These are phyloP conservation scores for Propithecus deckenii DNA, from an alignment of 2,797 vertebrate genomes.

Conservation along the genomic window DNA sequence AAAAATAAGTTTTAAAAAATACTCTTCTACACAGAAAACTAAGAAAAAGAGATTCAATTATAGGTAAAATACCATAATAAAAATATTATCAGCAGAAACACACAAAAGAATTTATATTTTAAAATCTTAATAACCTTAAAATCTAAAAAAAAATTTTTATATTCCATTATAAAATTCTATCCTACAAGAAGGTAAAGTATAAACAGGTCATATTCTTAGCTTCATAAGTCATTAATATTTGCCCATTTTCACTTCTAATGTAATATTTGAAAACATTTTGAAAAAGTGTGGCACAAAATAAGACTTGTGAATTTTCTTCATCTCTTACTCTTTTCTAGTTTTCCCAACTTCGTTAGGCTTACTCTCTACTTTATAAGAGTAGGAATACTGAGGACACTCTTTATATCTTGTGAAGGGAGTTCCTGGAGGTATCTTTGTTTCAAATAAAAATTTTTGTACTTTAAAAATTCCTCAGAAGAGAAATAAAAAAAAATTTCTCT, in stretches of 20 bases:
- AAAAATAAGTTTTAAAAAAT: background rate
- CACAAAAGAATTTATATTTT: background rate
- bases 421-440: background rate
- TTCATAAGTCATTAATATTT: slow-evolving; percentile 15
- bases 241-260: background rate
- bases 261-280: slow-evolving; percentile 37
- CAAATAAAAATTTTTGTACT: background rate
- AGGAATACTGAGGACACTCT: background rate
- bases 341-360: background rate
- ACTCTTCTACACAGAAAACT: background rate
- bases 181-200: background rate
- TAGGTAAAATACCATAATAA: background rate
- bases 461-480: slow-evolving; percentile 3
- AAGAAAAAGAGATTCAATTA: background rate
- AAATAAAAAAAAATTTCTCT: background rate
- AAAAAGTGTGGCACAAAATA: background rate
- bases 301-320: background rate
- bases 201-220: background rate
- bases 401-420: background rate
- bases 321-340: background rate
- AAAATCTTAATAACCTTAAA: slow-evolving; percentile 31
- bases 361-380: background rate
- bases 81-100: background rate
- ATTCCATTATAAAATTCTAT: slow-evolving; percentile 31
- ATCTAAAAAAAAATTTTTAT: background rate